These are phyloP conservation scores for Epizoanthus illoricatus DNA, from an alignment of 92 coral and sea anemone genomes.

Conservation along the genomic window DNA sequence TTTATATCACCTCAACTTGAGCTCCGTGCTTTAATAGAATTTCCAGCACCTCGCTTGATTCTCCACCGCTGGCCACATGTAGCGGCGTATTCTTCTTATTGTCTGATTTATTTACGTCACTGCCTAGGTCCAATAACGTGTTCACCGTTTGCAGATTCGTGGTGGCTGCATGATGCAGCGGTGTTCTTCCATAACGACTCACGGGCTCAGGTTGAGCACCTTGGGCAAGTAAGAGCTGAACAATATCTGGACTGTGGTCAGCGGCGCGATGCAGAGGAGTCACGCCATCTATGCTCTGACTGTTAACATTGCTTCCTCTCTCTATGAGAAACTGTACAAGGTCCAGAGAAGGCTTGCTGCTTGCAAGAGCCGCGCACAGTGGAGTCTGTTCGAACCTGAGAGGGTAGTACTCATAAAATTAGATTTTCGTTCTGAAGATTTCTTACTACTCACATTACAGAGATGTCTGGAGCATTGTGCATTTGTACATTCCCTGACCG, in stretches of 20 bases:
- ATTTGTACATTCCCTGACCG: too few relatives aligned
- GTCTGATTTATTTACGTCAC: slow-evolving; percentile 8
- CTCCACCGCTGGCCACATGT: slow-evolving; percentile 19
- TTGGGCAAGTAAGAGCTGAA: slow-evolving; percentile 1
- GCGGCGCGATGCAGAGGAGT: slow-evolving; percentile 26
- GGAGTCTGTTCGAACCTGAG: slow-evolving; percentile 12
- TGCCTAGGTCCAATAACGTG: slow-evolving; percentile 13
- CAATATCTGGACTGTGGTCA: slow-evolving; percentile 14
- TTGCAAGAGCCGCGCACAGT: slow-evolving; percentile 7
- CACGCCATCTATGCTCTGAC: slow-evolving; percentile 4
- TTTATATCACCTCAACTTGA: slow-evolving; percentile 4
- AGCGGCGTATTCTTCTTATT: slow-evolving; percentile 23
- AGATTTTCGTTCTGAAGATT: too few relatives aligned
- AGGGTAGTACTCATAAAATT: not conserved
- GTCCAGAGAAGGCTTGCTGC: slow-evolving; percentile 7
- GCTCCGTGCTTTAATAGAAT: slow-evolving; percentile 4
- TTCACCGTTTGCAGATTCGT: not conserved
- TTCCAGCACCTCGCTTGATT: not conserved
- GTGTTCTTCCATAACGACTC: slow-evolving; percentile 24
- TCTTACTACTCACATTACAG: too few relatives aligned
- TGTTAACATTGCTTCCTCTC: slow-evolving; percentile 11
- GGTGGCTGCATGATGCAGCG: slow-evolving; percentile 30
- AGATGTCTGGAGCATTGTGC: too few relatives aligned
- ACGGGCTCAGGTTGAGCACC: slow-evolving; percentile 24
- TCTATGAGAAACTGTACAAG: slow-evolving; percentile 21